These are phyloP conservation scores for Tringa solitaria DNA, from an alignment of 2,113 vertebrate genomes.

Conservation along the genomic window DNA sequence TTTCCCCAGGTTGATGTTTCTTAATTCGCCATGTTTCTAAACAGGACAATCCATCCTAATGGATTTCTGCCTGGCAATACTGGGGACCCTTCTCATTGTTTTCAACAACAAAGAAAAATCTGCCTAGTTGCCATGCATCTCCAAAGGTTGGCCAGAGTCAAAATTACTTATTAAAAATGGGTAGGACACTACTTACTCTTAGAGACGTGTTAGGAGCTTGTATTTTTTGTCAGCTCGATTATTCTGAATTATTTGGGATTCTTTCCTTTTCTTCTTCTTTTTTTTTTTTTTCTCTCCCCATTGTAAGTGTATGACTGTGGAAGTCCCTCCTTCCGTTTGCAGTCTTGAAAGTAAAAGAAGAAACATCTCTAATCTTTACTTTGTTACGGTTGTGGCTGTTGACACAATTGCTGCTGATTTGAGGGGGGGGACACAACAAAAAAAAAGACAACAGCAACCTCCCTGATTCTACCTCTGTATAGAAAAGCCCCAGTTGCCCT, in stretches of 20 bases:
- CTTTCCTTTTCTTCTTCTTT: not conserved
- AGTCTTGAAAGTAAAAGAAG: not conserved
- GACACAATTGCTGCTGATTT: not conserved
- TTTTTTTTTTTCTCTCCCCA: not conserved
- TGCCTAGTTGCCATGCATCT: not conserved
- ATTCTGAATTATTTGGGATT: not conserved
- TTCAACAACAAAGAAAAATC: slow-evolving; percentile 63
- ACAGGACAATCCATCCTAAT: not conserved
- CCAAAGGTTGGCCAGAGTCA: slow-evolving; percentile 13
- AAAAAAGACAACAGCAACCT: not conserved
- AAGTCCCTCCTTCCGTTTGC: not conserved
- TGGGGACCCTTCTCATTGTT: slow-evolving; percentile 20
- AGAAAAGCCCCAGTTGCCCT: not conserved
- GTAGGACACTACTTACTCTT: not conserved
- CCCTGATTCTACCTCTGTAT: not conserved
- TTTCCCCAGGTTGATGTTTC: not conserved
- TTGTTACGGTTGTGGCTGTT: not conserved
- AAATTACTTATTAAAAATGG: not conserved
- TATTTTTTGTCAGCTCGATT: not conserved
- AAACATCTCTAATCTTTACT: not conserved
- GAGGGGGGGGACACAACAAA: no score
- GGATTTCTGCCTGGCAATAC: not conserved
- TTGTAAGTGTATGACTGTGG: not conserved
- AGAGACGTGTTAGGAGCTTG: not conserved
- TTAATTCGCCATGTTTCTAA: not conserved